These are phyloP conservation scores for Phalangium opilio DNA, from an alignment of 2,888 invertebrate genomes.

Conservation along the genomic window DNA sequence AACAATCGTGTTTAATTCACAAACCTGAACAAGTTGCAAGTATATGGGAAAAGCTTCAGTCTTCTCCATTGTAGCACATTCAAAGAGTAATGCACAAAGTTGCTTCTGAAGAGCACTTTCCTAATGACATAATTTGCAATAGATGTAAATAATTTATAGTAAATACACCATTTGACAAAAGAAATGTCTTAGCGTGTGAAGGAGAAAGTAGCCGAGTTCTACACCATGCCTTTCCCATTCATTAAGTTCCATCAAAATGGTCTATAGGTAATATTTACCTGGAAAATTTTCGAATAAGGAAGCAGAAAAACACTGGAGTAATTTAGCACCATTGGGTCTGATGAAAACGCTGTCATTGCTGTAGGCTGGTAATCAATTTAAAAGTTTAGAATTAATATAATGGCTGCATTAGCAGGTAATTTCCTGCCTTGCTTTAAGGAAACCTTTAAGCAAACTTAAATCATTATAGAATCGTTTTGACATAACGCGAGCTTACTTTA, in stretches of 20 bases:
- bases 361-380: too few relatives aligned
- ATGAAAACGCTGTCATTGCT: constrained; percentile 20
- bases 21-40: constrained; percentile 13
- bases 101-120: constrained; percentile 30
- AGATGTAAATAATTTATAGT: too few relatives aligned
- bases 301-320: constrained; percentile 18
- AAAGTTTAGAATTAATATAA: constrained; percentile 4
- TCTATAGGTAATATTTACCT: too few relatives aligned
- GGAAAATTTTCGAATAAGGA: constrained; percentile 7
- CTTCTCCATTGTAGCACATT: constrained; percentile 64
- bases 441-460: too few relatives aligned
- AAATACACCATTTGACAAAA: too few relatives aligned
- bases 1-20: background rate
- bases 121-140: background rate
- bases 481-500: constrained; percentile 23
- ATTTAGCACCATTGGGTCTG: constrained; percentile 18
- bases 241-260: too few relatives aligned
- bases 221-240: too few relatives aligned
- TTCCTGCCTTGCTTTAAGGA: too few relatives aligned
- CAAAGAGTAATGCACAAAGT: constrained; percentile 53
- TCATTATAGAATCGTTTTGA: background rate
- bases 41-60: constrained; percentile 47
- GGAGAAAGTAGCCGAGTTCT: too few relatives aligned
- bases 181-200: background rate
- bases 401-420: constrained; percentile 1